Percentiles rank a stretch among this genome's conserved stretches.
Evolutionary conservation across 64 coral and sea anemone species (phyloP).

Genomic region (Trachythela sp.): DNA sequence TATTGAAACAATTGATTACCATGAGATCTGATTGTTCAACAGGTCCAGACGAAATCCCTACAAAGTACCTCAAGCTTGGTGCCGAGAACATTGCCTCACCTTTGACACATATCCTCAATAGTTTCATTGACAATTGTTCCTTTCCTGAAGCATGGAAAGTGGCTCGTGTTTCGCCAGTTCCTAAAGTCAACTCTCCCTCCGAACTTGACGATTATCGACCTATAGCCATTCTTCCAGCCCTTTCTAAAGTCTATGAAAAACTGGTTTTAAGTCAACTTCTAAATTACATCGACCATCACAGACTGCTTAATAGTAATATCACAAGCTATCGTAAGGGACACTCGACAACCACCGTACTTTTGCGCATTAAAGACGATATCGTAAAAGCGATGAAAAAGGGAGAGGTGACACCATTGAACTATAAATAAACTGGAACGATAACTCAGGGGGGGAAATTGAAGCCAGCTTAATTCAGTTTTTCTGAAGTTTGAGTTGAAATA

Average conservation of each 20-base stretch:
- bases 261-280: conserved; percentile 22
- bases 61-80: conserved; percentile 43
- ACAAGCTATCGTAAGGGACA: conserved; percentile 50
- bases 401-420: conserved; percentile 27
- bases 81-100: conserved; percentile 31
- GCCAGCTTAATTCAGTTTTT: conserved; percentile 18
- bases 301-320: neutral
- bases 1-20: conserved; percentile 8
- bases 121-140: conserved; percentile 24
- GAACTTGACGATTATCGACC: conserved; percentile 19
- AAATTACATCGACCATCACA: conserved; percentile 24
- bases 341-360: conserved; percentile 35
- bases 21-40: conserved; percentile 43
- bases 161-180: conserved; percentile 46
- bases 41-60: conserved; percentile 47
- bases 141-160: conserved; percentile 38
- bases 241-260: conserved; percentile 48
- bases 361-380: conserved; percentile 43
- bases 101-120: conserved; percentile 50
- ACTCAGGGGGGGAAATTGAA: neutral
- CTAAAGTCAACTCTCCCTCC: conserved; percentile 24
- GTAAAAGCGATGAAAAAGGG: conserved; percentile 39
- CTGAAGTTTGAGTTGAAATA: conserved; percentile 1
- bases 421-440: conserved; percentile 12
- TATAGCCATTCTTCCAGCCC: conserved; percentile 34